phyloP scores from a whole-genome alignment of 1,140 invertebrate genomes.

The Nixonia krombeini region DNA sequence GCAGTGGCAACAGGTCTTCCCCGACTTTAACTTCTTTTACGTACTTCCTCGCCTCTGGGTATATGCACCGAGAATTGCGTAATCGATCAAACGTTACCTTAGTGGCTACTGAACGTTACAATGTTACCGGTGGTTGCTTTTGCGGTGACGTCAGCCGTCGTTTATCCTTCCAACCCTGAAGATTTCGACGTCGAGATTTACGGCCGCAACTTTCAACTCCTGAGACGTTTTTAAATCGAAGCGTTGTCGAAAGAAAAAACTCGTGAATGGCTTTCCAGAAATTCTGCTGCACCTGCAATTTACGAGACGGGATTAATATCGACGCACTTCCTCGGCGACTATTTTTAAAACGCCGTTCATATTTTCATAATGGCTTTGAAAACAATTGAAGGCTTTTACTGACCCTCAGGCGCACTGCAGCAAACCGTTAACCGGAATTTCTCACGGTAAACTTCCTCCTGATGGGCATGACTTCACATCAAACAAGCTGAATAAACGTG shows the following conservation, averaged over 20 bases:
- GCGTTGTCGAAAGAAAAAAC: too few species aligned
- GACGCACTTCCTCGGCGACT: slow-evolving; percentile 46
- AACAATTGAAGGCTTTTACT: too few species aligned
- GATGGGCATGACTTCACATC: slow-evolving; percentile 16
- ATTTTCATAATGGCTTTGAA: too few species aligned
- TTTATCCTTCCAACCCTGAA: neutral
- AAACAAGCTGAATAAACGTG: slow-evolving; percentile 24
- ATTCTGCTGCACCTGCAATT: too few species aligned
- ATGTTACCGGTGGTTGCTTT: slow-evolving; percentile 32
- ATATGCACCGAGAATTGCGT: slow-evolving; percentile 41
- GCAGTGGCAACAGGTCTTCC: slow-evolving; percentile 30
- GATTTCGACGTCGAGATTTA: too few species aligned
- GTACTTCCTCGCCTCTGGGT: slow-evolving; percentile 37
- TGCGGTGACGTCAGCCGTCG: too few species aligned
- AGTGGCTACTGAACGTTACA: too few species aligned
- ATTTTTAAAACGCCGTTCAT: too few species aligned
- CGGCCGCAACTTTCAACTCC: too few species aligned
- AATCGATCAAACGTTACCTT: slow-evolving; percentile 55
- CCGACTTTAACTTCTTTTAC: slow-evolving; percentile 35
- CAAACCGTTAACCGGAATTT: slow-evolving; percentile 66
- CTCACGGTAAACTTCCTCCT: slow-evolving; percentile 41
- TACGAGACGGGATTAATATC: too few species aligned
- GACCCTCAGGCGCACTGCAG: slow-evolving; percentile 25
- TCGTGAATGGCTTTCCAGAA: too few species aligned
- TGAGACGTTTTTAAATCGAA: too few species aligned